Percentiles rank a stretch among this genome's conserved stretches.
Evolutionary conservation across 2,113 vertebrate species (phyloP).

Genomic region (Burhinus oedicnemus): DNA sequence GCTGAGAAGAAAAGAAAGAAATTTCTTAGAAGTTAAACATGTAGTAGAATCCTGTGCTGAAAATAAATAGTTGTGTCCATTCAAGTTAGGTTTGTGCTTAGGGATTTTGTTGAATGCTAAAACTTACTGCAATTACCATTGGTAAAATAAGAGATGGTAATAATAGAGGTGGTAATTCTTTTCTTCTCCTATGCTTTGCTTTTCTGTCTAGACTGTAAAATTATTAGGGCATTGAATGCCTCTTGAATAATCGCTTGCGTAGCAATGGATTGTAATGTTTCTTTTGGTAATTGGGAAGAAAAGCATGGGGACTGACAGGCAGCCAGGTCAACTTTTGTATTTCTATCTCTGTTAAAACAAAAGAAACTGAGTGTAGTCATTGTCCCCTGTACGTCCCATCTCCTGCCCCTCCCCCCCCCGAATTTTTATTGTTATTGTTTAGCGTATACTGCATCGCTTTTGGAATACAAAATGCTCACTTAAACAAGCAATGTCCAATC

Average conservation of each 20-base stretch:
- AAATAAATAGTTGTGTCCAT: neutral
- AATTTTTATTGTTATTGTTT: neutral
- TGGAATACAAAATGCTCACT: neutral
- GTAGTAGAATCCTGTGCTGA: neutral
- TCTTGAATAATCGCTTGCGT: neutral
- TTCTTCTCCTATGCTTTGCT: neutral
- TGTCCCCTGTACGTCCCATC: no score
- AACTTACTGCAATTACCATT: neutral
- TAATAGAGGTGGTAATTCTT: neutral
- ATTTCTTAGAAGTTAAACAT: neutral
- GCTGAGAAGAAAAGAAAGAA: neutral
- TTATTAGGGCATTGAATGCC: neutral
- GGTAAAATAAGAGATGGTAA: neutral
- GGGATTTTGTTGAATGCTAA: neutral
- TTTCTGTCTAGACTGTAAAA: neutral
- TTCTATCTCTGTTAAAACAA: neutral
- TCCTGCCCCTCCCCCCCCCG: rapidly evolving
- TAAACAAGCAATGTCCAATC: neutral
- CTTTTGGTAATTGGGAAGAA: neutral
- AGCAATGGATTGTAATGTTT: neutral
- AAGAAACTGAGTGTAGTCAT: neutral
- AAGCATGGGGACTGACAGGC: neutral
- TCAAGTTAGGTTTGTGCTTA: neutral
- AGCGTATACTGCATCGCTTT: neutral
- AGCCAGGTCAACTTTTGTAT: neutral